Evolutionary conservation across 2,888 invertebrate genomes (phyloP), one percentile per base, ranked within the genome.

Genomic region (Leptopilina drosophilae): DNA sequence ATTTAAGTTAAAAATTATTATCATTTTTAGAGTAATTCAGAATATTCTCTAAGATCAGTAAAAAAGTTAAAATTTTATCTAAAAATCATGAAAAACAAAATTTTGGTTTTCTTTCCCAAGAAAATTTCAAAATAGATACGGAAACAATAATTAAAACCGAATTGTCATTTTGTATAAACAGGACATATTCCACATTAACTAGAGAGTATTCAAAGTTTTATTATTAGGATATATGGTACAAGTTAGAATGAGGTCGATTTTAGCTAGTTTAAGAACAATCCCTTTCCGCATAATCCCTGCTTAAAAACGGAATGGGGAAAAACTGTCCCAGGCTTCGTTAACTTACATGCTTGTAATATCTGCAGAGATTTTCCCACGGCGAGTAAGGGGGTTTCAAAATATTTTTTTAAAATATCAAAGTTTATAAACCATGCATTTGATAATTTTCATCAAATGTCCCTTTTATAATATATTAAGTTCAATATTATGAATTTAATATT

Each of bases 231-330:
- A 73, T 56, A 73, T 56, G 69, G 26, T 20, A 56, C 53, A 56
- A 73, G 69, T 73, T 73, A 56, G 53, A 53, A 73, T 56, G 69
- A 12, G 69, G 69, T 73, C 69, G 49, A 67, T 67, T 49, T 67
- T 46, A 67, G 67, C 46, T 20, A 69, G 69, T 69, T 69, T 69
- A 69, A 69, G 69, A 53, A 69, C 26, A 69, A 69, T 69, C 69
- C 69, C 69, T 69, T n/a, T n/a, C n/a, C n/a, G n/a, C n/a, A n/a
- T n/a, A n/a, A n/a, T n/a, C n/a, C n/a, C n/a, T n/a, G n/a, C n/a
- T n/a, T 73, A 73, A 33, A 33, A 73, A n/a, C 69, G 8, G 69
- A 73, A 73, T 73, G 33, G 67, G 67, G 69, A 73, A 73, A 73
- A 73, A 73, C 56, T 73, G 33, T 73, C 69, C 53, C 53, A 26